Evolutionary conservation across 2,888 invertebrate genomes (phyloP).

Genomic region (Automeris io): DNA sequence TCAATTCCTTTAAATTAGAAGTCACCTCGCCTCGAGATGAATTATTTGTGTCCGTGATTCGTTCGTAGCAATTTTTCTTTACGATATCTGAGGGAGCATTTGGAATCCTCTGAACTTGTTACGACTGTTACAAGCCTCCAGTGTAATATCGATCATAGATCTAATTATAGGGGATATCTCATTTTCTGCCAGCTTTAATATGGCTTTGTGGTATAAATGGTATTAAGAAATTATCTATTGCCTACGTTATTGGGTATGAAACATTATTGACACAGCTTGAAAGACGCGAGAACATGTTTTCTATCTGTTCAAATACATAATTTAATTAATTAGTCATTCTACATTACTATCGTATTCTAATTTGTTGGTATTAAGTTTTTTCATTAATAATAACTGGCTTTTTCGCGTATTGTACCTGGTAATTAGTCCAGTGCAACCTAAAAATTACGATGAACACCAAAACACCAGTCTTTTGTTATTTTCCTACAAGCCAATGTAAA

Average conservation of each 20-base stretch:
- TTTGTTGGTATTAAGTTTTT: too few species aligned
- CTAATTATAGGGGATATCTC: neutral
- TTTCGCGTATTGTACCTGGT: too few species aligned
- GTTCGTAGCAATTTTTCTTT: constrained; percentile 17
- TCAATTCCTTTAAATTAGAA: constrained; percentile 9
- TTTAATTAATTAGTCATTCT: too few species aligned
- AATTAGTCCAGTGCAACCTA: too few species aligned
- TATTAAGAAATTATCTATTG: neutral
- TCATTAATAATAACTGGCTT: too few species aligned
- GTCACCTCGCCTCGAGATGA: constrained; percentile 8
- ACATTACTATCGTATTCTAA: too few species aligned
- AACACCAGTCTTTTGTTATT: too few species aligned
- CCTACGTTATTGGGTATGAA: neutral
- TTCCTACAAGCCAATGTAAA: too few species aligned
- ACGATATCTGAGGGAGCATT: neutral
- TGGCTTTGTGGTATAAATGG: too few species aligned
- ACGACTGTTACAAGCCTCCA: neutral
- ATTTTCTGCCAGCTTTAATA: neutral
- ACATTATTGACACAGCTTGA: neutral
- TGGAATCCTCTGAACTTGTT: neutral
- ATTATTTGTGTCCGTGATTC: constrained; percentile 9
- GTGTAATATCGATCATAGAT: neutral
- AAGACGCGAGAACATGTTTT: neutral
- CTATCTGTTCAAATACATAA: too few species aligned
- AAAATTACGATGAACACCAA: too few species aligned